Evolutionary conservation across 2,888 invertebrate genomes (phyloP).

Genomic region (Cryptus viduatorius): DNA sequence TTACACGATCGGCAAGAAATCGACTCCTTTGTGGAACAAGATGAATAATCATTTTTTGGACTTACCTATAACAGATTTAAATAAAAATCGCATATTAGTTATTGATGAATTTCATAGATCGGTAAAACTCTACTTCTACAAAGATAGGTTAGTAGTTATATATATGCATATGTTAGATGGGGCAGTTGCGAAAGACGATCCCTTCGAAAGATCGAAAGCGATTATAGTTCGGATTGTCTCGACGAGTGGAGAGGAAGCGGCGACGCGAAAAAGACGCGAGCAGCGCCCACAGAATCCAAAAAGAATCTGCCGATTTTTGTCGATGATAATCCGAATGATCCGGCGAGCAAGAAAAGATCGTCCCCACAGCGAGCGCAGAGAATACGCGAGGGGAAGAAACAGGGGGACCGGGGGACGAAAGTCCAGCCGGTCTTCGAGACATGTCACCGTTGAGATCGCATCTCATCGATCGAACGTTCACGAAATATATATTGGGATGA

Average conservation of each 20-base stretch:
- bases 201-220: conserved; percentile 72
- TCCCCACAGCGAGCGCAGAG: conserved; percentile 39
- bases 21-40: not conserved
- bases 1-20: not conserved
- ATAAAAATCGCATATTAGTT: not conserved
- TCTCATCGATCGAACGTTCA: conserved; percentile 64
- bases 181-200: conserved; percentile 70
- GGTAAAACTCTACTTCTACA: not conserved
- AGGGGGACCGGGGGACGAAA: conserved; percentile 11
- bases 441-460: conserved; percentile 68
- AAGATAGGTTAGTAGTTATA: conserved; percentile 43
- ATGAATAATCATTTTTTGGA: conserved; percentile 1
- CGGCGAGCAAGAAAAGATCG: conserved; percentile 64
- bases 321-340: conserved; percentile 71
- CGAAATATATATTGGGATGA: conserved; percentile 47
- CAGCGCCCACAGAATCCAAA: conserved; percentile 30
- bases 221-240: conserved; percentile 66
- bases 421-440: conserved; percentile 64
- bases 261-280: conserved; percentile 58
- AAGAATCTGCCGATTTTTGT: conserved; percentile 64
- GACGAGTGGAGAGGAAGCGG: conserved; percentile 60
- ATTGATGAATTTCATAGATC: not conserved
- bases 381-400: conserved; percentile 2
- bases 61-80: conserved; percentile 15
- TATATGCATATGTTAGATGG: conserved; percentile 1